These are phyloP conservation scores for Chunga burmeisteri DNA, from an alignment of 2,113 vertebrate species.

Conservation along the genomic window DNA sequence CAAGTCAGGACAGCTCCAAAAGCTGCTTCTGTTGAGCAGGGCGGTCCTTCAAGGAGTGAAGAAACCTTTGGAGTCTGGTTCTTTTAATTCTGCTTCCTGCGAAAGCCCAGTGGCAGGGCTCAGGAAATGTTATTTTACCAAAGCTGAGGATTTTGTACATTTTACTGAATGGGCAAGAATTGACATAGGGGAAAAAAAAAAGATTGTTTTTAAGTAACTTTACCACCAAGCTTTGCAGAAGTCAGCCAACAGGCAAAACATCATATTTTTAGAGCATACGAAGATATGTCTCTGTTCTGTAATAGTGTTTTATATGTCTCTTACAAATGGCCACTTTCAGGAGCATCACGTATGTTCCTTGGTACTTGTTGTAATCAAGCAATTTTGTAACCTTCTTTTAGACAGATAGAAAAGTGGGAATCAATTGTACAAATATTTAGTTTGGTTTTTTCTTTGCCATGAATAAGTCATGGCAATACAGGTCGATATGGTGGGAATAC, in stretches of 20 bases:
- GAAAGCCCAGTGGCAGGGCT: background rate
- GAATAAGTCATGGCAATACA: background rate
- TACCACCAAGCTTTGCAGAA: background rate
- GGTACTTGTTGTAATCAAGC: background rate
- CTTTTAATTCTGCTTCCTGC: background rate
- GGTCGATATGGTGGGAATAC: background rate
- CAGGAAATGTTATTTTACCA: background rate
- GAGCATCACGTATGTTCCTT: background rate
- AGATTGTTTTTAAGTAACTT: background rate
- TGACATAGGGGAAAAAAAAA: background rate
- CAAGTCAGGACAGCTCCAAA: background rate
- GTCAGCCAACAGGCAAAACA: background rate
- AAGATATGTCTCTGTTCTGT: background rate
- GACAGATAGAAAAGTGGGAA: background rate
- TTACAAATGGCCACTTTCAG: background rate
- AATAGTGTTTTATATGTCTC: background rate
- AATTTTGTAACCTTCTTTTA: background rate
- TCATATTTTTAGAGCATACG: fast-evolving
- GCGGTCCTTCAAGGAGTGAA: background rate
- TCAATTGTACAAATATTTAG: background rate
- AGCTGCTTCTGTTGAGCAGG: background rate
- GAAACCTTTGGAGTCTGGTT: background rate
- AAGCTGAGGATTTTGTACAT: background rate
- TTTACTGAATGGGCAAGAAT: background rate
- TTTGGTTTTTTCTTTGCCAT: background rate